Conservation (phyloP, 1,140 invertebrate species). For the Sitophilus oryzae region DNA sequence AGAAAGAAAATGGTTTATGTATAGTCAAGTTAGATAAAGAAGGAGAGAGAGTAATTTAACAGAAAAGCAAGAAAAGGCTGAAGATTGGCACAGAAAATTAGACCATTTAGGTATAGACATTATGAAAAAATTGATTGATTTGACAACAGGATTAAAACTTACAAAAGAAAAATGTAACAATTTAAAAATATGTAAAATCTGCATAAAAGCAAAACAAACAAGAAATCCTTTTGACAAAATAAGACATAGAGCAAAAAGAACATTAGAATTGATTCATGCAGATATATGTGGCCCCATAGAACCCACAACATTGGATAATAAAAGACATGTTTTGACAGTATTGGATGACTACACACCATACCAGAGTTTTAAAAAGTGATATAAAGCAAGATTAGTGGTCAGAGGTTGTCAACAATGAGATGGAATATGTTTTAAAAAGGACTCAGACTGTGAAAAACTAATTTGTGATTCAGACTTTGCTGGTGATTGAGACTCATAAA, state of each 20-base stretch:
- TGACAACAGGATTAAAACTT: not conserved
- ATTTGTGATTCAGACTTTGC: conserved; percentile 19
- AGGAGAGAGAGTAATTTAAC: not conserved
- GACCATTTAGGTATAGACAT: not conserved
- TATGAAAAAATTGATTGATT: not conserved
- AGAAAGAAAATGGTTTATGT: not conserved
- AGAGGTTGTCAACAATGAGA: conserved; percentile 42
- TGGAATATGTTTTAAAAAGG: too few relatives aligned
- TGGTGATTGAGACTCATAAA: conserved; percentile 41
- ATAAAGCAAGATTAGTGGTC: conserved; percentile 44
- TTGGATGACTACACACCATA: conserved; percentile 40
- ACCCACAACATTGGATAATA: conserved; percentile 29
- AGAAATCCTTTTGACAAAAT: too few relatives aligned
- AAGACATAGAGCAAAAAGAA: not conserved
- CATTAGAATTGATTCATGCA: conserved; percentile 27
- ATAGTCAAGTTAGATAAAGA: too few relatives aligned
- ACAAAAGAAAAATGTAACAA: not conserved
- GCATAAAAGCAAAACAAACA: not conserved
- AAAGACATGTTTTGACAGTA: conserved; percentile 39
- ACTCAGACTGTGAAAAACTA: too few relatives aligned
- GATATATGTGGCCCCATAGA: conserved; percentile 42
- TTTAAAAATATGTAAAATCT: not conserved
- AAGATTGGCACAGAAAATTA: not conserved
- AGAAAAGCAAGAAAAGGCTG: not conserved
- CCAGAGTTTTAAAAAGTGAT: conserved; percentile 9